Evolutionary conservation across 2,888 invertebrate genomes (phyloP).

Genomic region (Xylota sylvarum): DNA sequence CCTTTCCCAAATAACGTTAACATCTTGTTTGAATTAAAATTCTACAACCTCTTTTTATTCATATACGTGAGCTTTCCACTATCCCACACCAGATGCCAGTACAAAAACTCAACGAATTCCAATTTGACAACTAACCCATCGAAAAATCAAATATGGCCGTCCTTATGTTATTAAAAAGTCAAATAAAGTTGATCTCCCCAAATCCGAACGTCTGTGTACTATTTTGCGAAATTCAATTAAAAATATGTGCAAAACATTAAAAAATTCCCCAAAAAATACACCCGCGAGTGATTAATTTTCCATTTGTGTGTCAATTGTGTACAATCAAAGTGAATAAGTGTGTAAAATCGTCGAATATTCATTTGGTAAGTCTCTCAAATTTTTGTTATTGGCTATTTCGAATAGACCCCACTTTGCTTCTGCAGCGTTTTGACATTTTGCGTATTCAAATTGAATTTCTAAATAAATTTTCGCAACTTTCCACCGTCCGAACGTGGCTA

Average conservation of each 20-base stretch:
- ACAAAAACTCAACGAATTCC: slow-evolving; percentile 44
- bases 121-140: slow-evolving; percentile 66
- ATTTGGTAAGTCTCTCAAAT: slow-evolving; percentile 63
- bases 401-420: slow-evolving; percentile 40
- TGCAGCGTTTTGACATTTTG: slow-evolving; percentile 60
- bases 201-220: slow-evolving; percentile 72
- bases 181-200: slow-evolving; percentile 54
- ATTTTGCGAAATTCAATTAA: slow-evolving; percentile 66
- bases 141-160: slow-evolving; percentile 73
- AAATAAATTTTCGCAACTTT: slow-evolving; percentile 2
- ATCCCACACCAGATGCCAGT: slow-evolving; percentile 34
- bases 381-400: slow-evolving; percentile 51
- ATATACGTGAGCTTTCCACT: not conserved
- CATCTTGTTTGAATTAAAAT: not conserved
- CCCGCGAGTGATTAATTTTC: slow-evolving; percentile 68
- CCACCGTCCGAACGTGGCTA: not conserved
- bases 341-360: slow-evolving; percentile 31
- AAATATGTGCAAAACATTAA: slow-evolving; percentile 69
- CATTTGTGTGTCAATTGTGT: slow-evolving; percentile 56
- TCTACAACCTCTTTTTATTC: not conserved
- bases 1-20: no score
- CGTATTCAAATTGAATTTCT: slow-evolving; percentile 39
- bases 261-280: slow-evolving; percentile 63
- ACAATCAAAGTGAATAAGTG: slow-evolving; percentile 72
- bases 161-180: slow-evolving; percentile 73